A percentile compares a stretch with the other conserved stretches of the same genome.
phyloP scores from a whole-genome alignment of 2,888 invertebrate genomes.

The Melanotus villosus region DNA sequence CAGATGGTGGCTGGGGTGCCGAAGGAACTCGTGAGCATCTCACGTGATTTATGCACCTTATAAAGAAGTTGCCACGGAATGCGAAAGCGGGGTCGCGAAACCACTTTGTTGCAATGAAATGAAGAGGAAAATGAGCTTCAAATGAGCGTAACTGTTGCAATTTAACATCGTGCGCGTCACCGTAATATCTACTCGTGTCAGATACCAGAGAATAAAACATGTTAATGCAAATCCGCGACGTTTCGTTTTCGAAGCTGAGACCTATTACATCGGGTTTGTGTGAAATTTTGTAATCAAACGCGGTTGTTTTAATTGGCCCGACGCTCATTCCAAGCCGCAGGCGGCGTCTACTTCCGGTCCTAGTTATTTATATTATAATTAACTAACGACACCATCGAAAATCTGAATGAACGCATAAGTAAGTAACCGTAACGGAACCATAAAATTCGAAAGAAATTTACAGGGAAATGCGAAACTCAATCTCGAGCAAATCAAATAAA shows the following conservation, averaged over 20 bases:
- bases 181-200: constrained; percentile 45
- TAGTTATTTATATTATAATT: constrained; percentile 8
- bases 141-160: constrained; percentile 65
- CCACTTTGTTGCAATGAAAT: constrained; percentile 67
- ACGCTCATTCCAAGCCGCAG: neutral
- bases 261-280: neutral
- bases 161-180: constrained; percentile 58
- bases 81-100: constrained; percentile 63
- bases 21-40: constrained; percentile 48
- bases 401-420: neutral
- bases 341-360: neutral
- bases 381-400: neutral
- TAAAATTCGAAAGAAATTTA: neutral
- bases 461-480: neutral
- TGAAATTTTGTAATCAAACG: neutral
- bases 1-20: constrained; percentile 45
- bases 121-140: constrained; percentile 67
- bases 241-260: constrained; percentile 23
- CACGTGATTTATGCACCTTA: constrained; percentile 67
- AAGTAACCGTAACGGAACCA: neutral
- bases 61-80: constrained; percentile 66
- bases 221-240: constrained; percentile 48
- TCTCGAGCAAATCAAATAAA: neutral
- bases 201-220: constrained; percentile 53
- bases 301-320: neutral